Conservation (phyloP, 2,113 vertebrate species). For the Rynchops niger region DNA sequence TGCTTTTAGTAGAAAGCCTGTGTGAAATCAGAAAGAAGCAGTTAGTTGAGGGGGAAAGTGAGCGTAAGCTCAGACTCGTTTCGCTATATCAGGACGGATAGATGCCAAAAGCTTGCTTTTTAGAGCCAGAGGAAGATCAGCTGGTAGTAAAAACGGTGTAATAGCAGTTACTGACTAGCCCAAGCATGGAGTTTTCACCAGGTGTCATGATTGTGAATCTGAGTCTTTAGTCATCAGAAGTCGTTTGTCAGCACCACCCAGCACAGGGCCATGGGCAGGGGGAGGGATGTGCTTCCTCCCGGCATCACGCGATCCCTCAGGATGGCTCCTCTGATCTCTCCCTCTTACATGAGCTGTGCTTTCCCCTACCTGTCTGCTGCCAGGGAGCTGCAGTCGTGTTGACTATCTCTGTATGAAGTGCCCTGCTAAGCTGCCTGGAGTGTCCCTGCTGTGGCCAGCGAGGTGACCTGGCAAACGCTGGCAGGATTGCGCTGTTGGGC, state of each 20-base stretch:
- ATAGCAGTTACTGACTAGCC: not conserved
- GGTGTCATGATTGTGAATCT: not conserved
- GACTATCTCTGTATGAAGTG: rapidly evolving
- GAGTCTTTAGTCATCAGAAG: not conserved
- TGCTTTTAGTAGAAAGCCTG: not conserved
- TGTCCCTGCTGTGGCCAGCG: rapidly evolving
- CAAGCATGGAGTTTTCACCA: not conserved
- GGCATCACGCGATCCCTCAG: rapidly evolving
- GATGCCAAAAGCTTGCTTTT: not conserved
- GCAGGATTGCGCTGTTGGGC: not conserved
- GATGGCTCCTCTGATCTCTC: not conserved
- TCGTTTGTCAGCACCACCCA: not conserved
- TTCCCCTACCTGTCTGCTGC: not conserved
- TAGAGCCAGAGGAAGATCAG: not conserved
- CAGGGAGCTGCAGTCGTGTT: not conserved
- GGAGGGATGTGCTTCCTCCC: not conserved
- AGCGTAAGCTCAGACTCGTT: not conserved
- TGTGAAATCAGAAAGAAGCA: not conserved
- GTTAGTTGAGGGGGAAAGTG: not conserved
- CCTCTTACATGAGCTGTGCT: not conserved
- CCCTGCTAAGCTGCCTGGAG: not conserved
- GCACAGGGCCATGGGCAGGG: not conserved
- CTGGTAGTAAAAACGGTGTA: not conserved
- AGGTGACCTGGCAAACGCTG: not conserved
- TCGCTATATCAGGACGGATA: not conserved